These are phyloP conservation scores for Tyto alba DNA, from an alignment of 2,113 vertebrate genomes.

Conservation along the genomic window DNA sequence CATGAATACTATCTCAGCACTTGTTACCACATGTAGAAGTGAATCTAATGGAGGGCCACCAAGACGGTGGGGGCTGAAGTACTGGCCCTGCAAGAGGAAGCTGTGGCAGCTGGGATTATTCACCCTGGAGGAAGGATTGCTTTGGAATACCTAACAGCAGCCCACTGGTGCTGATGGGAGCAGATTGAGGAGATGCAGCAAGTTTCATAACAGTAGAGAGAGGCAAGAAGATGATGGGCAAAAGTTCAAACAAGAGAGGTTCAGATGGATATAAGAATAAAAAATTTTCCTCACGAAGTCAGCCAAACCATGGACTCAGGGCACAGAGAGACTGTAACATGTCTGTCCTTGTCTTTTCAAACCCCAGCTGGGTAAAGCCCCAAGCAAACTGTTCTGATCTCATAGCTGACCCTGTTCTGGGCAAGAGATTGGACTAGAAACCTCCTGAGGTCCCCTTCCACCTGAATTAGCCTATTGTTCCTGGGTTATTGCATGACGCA, in stretches of 20 bases:
- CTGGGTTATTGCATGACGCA: neutral
- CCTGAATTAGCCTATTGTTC: neutral
- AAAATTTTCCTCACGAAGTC: neutral
- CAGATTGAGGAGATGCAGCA: neutral
- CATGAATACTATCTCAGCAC: neutral
- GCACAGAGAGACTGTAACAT: fast-evolving
- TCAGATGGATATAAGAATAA: neutral
- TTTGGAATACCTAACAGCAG: neutral
- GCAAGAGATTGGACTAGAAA: neutral
- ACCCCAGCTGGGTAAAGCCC: neutral
- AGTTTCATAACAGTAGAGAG: no score
- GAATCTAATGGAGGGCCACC: neutral
- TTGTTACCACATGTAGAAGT: neutral
- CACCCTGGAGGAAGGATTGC: neutral
- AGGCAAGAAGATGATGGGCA: no score
- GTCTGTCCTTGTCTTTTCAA: neutral
- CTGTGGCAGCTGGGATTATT: neutral
- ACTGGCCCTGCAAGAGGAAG: neutral
- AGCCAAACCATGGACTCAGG: neutral
- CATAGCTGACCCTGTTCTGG: neutral
- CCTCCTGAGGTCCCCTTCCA: neutral
- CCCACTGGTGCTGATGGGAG: fast-evolving
- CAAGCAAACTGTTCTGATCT: neutral
- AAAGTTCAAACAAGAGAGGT: neutral
- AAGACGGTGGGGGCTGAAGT: neutral